These are phyloP conservation scores for Melanitta fusca DNA, from an alignment of 2,797 vertebrate species.

Conservation along the genomic window DNA sequence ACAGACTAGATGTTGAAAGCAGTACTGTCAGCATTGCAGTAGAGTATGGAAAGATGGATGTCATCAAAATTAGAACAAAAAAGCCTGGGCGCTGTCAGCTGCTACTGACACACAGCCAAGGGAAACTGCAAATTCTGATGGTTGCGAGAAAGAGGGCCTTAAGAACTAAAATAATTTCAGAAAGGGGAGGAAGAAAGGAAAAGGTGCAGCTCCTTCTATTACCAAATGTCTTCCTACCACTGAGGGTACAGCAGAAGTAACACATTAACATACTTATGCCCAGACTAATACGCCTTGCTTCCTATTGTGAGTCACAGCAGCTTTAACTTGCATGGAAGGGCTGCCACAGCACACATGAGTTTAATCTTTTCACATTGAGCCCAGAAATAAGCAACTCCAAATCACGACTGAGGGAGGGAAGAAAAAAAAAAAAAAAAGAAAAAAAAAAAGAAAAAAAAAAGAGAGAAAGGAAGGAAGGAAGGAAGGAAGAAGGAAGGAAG, in stretches of 20 bases:
- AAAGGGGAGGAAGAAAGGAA: background rate
- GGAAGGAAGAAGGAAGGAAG: no score
- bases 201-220: background rate
- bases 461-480: no score
- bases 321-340: background rate
- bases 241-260: background rate
- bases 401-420: background rate
- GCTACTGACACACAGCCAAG: rapidly evolving
- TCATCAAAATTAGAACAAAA: background rate
- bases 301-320: background rate
- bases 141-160: background rate
- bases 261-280: background rate
- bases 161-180: background rate
- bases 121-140: background rate
- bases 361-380: slow-evolving; percentile 22
- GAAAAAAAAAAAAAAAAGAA: no score
- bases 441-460: background rate
- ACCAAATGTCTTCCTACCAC: background rate
- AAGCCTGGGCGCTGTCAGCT: background rate
- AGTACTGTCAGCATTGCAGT: background rate
- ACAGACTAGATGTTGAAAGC: background rate
- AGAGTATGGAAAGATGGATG: background rate
- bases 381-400: background rate
- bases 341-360: background rate
- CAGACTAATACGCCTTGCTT: background rate